Conservation (phyloP, 1,140 invertebrate genomes). For the Vollenhovia emeryi region DNA sequence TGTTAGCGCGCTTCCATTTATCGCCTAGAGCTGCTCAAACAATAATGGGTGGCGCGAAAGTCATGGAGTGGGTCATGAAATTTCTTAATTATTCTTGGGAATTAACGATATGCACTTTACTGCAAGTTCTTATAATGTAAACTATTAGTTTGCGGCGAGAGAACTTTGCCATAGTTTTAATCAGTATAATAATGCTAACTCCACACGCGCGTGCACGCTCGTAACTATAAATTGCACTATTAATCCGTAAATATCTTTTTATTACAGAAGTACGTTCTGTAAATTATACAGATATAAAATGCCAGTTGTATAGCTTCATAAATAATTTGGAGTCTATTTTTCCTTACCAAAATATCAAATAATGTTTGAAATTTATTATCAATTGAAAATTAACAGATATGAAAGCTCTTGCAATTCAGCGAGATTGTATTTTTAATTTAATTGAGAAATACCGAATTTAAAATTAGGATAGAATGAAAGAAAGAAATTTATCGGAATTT, state of each 20-base stretch:
- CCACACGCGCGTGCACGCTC: background rate
- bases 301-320: too few species aligned
- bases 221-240: background rate
- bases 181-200: background rate
- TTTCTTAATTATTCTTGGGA: constrained; percentile 38
- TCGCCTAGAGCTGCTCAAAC: background rate
- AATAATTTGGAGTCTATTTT: background rate
- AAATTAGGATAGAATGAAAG: too few species aligned
- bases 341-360: background rate
- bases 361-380: too few species aligned
- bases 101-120: constrained; percentile 39
- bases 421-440: background rate
- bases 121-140: background rate
- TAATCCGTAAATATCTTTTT: background rate
- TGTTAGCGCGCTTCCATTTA: constrained; percentile 19
- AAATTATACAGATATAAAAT: too few species aligned
- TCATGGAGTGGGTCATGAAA: background rate
- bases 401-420: background rate
- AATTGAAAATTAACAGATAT: too few species aligned
- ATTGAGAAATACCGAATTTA: background rate
- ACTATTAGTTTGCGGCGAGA: background rate
- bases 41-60: constrained; percentile 16
- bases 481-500: background rate
- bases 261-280: too few species aligned
- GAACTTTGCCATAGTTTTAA: background rate